Conservation (phyloP, 2,113 vertebrate genomes). For the Varanus komodoensis region DNA sequence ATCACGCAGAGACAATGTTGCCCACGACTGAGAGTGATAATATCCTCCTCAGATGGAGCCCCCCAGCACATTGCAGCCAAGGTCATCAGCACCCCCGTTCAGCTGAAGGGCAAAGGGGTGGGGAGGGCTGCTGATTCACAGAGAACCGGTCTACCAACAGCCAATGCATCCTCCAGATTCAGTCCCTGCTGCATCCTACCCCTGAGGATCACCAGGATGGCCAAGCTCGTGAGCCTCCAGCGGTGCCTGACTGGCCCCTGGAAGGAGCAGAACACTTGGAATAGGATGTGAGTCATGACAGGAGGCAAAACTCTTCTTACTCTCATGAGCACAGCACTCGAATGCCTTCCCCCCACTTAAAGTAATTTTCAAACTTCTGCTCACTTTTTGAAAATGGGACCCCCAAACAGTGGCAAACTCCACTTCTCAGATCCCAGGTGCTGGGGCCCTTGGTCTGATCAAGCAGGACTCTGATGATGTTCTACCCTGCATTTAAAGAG, state of each 20-base stretch:
- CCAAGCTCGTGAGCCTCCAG: not conserved
- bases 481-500: not conserved
- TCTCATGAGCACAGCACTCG: not conserved
- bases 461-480: not conserved
- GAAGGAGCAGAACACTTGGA: too few relatives aligned
- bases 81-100: not conserved
- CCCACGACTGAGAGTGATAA: conserved; percentile 27
- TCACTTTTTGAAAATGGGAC: not conserved
- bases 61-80: not conserved
- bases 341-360: not conserved
- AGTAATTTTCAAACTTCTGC: not conserved
- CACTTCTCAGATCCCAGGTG: too few relatives aligned
- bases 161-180: not conserved
- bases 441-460: too few relatives aligned
- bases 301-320: not conserved
- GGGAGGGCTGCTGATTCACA: not conserved
- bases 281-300: not conserved
- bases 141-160: not conserved
- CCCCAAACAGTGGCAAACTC: too few relatives aligned
- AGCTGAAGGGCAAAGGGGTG: not conserved
- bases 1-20: not conserved
- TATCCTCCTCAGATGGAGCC: conserved; percentile 5
- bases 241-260: not conserved
- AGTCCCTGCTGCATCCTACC: too few relatives aligned
- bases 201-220: not conserved